These are phyloP conservation scores for Bradypus variegatus DNA, from an alignment of 2,797 vertebrate species.

Conservation along the genomic window DNA sequence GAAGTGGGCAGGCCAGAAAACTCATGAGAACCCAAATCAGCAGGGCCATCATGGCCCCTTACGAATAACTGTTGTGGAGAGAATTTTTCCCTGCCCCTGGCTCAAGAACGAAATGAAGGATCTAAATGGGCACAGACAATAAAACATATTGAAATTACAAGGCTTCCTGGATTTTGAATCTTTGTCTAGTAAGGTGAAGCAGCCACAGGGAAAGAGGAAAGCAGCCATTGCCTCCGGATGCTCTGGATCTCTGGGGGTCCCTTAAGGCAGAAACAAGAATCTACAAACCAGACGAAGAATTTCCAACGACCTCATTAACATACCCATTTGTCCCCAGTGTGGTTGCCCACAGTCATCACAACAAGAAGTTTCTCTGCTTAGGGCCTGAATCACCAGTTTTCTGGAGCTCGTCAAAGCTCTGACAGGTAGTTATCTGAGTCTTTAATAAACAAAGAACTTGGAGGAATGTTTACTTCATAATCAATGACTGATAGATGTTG, in stretches of 20 bases:
- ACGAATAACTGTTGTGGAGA: neutral
- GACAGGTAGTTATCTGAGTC: neutral
- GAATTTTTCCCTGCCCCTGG: neutral
- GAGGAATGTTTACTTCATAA: neutral
- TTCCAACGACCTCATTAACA: fast-evolving
- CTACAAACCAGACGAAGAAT: fast-evolving
- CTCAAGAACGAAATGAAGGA: neutral
- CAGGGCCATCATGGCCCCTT: neutral
- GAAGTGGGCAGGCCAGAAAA: constrained; percentile 13
- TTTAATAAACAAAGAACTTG: neutral
- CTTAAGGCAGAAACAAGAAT: neutral
- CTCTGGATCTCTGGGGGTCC: neutral
- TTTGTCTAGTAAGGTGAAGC: neutral
- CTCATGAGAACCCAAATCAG: neutral
- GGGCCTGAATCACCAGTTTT: neutral
- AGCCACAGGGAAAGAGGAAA: neutral
- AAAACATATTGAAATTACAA: neutral
- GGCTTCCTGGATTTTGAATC: neutral
- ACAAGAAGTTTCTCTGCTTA: neutral
- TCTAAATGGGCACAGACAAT: neutral
- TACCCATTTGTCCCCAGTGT: fast-evolving
- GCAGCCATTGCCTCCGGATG: neutral
- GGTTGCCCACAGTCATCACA: neutral
- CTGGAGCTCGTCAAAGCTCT: neutral
- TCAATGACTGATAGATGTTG: fast-evolving